Conservation (phyloP, 2,888 invertebrate species). For the Pristionchus arcanus region DNA sequence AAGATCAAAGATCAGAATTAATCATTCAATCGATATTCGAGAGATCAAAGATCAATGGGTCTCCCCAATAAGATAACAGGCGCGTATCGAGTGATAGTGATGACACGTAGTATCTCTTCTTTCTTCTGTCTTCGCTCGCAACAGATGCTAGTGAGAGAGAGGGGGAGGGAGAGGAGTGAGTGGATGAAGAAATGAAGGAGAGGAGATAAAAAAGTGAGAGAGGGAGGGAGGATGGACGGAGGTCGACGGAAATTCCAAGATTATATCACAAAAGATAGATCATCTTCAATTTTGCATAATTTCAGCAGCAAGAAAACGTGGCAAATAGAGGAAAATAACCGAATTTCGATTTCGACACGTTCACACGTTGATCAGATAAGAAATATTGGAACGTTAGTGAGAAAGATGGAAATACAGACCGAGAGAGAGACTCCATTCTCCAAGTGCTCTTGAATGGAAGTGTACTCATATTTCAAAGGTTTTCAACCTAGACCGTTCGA, state of each 20-base stretch:
- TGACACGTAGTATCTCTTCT: neutral
- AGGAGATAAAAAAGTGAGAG: constrained; percentile 6
- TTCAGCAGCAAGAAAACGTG: neutral
- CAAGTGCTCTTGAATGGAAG: neutral
- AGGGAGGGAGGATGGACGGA: neutral
- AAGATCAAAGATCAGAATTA: constrained; percentile 3
- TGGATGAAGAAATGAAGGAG: neutral
- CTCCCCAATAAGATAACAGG: neutral
- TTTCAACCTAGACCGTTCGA: neutral
- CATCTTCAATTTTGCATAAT: neutral
- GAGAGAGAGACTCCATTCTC: neutral
- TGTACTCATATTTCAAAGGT: constrained; percentile 18
- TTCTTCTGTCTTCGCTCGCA: constrained; percentile 16
- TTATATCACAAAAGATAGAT: neutral
- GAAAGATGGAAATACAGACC: neutral
- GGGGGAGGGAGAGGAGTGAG: neutral
- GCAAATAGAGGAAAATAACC: neutral
- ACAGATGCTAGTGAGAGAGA: constrained; percentile 16
- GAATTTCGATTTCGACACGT: neutral
- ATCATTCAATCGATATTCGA: neutral
- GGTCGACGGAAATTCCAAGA: neutral
- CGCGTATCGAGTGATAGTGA: neutral
- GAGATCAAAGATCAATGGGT: neutral
- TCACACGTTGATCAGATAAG: neutral
- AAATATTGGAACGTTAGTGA: neutral